Evolutionary conservation across 2,113 vertebrate species (phyloP).

Genomic region (Chionomys nivalis): DNA sequence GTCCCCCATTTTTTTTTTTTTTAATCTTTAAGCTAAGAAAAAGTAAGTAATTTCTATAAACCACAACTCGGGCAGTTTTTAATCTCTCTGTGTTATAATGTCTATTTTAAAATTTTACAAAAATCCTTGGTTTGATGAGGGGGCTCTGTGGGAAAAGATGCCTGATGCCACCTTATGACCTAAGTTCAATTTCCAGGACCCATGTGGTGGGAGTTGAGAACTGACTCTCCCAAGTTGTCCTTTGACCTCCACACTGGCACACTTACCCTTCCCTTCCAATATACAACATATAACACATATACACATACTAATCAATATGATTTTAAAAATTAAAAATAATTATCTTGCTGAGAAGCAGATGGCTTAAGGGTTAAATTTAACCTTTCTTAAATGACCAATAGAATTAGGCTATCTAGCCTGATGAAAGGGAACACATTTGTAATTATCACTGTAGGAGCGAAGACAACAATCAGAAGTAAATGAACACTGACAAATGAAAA

Average conservation of each 20-base stretch:
- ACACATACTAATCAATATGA: background rate
- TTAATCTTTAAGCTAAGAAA: slow-evolving; percentile 61
- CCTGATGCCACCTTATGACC: too few species aligned
- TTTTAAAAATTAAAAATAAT: background rate
- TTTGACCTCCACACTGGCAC: background rate
- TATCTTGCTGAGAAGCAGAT: slow-evolving; percentile 40
- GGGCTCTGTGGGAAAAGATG: background rate
- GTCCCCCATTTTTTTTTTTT: too few species aligned
- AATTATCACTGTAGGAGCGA: slow-evolving; percentile 16
- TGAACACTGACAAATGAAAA: slow-evolving; percentile 77
- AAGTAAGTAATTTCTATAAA: slow-evolving; percentile 70
- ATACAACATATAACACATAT: background rate
- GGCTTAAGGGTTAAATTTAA: slow-evolving; percentile 77
- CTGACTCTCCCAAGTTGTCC: background rate
- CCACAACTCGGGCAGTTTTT: slow-evolving; percentile 62
- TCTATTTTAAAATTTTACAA: slow-evolving; percentile 45
- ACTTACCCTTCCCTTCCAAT: background rate
- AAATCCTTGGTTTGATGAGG: background rate
- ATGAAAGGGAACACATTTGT: slow-evolving; percentile 41
- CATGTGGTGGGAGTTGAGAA: background rate
- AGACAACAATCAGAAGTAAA: slow-evolving; percentile 52
- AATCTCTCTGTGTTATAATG: slow-evolving; percentile 49
- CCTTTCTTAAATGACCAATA: slow-evolving; percentile 51
- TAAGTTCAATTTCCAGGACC: background rate
- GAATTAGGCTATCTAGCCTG: slow-evolving; percentile 41